Evolutionary conservation across 2,888 invertebrate species (phyloP), one percentile per base, ranked within the genome.

Genomic region (Achlya flavicornis): DNA sequence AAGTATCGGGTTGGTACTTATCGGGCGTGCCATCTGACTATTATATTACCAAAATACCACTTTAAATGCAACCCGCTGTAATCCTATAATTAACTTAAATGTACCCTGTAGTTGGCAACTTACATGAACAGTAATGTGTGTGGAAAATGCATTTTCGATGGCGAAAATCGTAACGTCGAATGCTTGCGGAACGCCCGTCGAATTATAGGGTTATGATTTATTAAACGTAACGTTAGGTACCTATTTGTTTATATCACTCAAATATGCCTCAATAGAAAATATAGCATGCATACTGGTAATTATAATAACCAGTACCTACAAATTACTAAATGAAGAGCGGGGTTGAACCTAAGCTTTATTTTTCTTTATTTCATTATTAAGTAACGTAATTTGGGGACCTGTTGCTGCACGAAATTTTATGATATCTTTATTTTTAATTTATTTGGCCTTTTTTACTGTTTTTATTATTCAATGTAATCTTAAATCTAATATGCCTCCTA

Each of bases 31-130:
- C 90, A 93, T 93, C 93, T 89, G 88, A 92, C 93, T 92, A 89
- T 92, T 91, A 91, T 92, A 91, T 92, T 93, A 92, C 92, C 92
- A 88, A 93, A 93, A 93, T 91, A 90, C 90, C 86, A 88, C 89
- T 91, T 90, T 88, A 91, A 92, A 92, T 90, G 87, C 93, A 90
- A 82, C 85, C 84, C 84, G 76, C 72, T 83, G 81, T 90, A 89
- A 90, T 89, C 90, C 92, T 89, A 90, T 92, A 92, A 93, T 93
- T 93, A 93, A 90, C 85, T 92, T 92, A 92, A 93, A 88, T 90
- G 89, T 89, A 92, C 81, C 81, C 82, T 84, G 72, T 73, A 79
- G 74, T 71, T 73, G 66, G 72, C 63, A 72, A 80, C 75, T 84
- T 85, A 90, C 90, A 86, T 89, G 89, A 86, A 86, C 86, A 85